A percentile compares a stretch with the other conserved stretches of the same genome.
Conservation (phyloP, 2,888 invertebrate species). For the Meganola albula region DNA sequence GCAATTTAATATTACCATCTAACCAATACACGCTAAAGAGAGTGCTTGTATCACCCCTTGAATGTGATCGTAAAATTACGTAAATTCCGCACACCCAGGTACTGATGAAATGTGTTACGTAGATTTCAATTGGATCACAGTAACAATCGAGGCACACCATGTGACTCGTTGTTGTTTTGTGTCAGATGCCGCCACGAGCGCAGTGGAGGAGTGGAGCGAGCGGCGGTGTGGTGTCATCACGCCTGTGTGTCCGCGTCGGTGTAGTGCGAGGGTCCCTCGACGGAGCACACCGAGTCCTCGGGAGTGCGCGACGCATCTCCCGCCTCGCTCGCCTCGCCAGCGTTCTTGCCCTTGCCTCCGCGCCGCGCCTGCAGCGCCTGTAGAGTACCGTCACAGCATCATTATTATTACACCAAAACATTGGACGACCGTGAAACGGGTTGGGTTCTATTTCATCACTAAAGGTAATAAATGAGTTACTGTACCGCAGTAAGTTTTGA, state of each 20-base stretch:
- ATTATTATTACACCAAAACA: too few relatives aligned
- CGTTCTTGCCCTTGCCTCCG: constrained; percentile 73
- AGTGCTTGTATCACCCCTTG: too few relatives aligned
- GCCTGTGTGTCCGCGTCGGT: constrained; percentile 77
- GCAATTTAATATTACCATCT: too few relatives aligned
- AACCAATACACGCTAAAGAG: too few relatives aligned
- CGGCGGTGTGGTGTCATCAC: constrained; percentile 45
- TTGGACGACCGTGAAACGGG: constrained; percentile 16
- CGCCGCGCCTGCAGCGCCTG: constrained; percentile 88
- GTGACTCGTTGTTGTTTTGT: too few relatives aligned
- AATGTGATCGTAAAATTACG: too few relatives aligned
- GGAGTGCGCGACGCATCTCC: constrained; percentile 90
- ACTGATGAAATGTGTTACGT: too few relatives aligned
- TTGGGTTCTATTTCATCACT: constrained; percentile 26
- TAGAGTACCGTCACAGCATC: constrained; percentile 3
- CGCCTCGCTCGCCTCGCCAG: constrained; percentile 81
- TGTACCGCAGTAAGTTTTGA: too few relatives aligned
- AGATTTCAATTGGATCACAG: too few relatives aligned
- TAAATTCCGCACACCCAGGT: too few relatives aligned
- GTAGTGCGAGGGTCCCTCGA: constrained; percentile 87
- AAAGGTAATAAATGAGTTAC: too few relatives aligned
- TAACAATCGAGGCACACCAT: too few relatives aligned
- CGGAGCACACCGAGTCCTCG: constrained; percentile 94
- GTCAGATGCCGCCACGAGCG: not conserved
- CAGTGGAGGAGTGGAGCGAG: constrained; percentile 3